These are phyloP conservation scores for Nymphalis io DNA, from an alignment of 1,140 invertebrate species.

Conservation along the genomic window DNA sequence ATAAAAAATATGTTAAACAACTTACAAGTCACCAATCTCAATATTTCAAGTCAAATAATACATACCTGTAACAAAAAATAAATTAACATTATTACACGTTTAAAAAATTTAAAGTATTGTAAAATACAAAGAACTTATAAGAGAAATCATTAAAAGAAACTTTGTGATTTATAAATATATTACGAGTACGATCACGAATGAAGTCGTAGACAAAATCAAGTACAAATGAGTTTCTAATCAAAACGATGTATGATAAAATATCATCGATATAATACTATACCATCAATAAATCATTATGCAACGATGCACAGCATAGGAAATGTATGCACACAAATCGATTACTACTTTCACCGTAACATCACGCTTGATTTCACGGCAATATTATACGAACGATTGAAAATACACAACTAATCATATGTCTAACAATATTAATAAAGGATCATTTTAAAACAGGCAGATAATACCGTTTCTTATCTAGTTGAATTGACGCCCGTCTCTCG, in stretches of 20 bases:
- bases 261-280: conserved; percentile 24
- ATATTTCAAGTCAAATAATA: conserved; percentile 25
- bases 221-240: conserved; percentile 6
- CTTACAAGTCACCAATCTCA: neutral
- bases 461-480: conserved; percentile 22
- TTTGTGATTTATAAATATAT: no score
- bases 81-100: conserved; percentile 20
- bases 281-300: conserved; percentile 57
- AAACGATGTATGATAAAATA: conserved; percentile 15
- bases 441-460: conserved; percentile 19
- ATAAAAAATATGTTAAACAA: neutral
- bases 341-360: conserved; percentile 66
- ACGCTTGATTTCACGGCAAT: conserved; percentile 36
- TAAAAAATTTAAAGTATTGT: neutral
- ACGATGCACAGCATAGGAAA: conserved; percentile 46
- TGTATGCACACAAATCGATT: conserved; percentile 60
- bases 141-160: no score
- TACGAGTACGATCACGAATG: no score
- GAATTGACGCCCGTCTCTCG: conserved; percentile 41
- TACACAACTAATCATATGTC: conserved; percentile 2
- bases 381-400: conserved; percentile 26
- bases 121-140: no score
- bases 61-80: conserved; percentile 45
- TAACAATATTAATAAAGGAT: conserved; percentile 34
- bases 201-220: no score